phyloP scores from a whole-genome alignment of 2,113 vertebrate genomes.

The Thermophis baileyi region DNA sequence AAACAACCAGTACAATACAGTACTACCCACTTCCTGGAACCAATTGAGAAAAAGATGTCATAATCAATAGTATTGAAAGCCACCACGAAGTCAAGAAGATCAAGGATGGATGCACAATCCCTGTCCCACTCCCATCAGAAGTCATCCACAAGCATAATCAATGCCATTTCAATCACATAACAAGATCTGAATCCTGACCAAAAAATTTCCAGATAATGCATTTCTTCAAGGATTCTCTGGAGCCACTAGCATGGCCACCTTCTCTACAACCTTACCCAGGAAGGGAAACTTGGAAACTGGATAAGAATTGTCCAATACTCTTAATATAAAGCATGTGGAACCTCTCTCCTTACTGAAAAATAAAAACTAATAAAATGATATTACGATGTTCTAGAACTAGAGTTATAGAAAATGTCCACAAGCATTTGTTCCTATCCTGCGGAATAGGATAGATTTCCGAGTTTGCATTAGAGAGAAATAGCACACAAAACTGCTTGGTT shows the following conservation, averaged over 20 bases:
- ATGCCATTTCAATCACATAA: not conserved
- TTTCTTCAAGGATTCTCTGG: not conserved
- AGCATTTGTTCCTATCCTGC: not conserved
- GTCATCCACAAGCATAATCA: not conserved
- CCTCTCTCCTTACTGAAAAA: not conserved
- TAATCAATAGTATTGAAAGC: not conserved
- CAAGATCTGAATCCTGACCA: not conserved
- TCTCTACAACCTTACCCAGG: not conserved
- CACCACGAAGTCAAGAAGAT: not conserved
- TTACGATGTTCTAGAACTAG: not conserved
- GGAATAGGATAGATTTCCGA: not conserved
- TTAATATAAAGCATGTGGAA: constrained; percentile 8
- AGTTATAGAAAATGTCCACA: not conserved
- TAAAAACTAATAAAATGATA: constrained; percentile 17
- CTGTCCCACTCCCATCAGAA: not conserved
- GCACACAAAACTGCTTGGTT: not conserved
- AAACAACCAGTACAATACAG: not conserved
- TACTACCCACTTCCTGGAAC: not conserved
- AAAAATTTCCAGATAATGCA: not conserved
- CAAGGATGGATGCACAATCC: not conserved
- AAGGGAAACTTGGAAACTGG: not conserved
- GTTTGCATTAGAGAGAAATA: not conserved
- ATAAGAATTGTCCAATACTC: not conserved
- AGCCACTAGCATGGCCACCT: not conserved
- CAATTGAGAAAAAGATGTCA: not conserved